These are phyloP conservation scores for Drosophila kohkoa DNA, from an alignment of 1,140 invertebrate species.

Conservation along the genomic window DNA sequence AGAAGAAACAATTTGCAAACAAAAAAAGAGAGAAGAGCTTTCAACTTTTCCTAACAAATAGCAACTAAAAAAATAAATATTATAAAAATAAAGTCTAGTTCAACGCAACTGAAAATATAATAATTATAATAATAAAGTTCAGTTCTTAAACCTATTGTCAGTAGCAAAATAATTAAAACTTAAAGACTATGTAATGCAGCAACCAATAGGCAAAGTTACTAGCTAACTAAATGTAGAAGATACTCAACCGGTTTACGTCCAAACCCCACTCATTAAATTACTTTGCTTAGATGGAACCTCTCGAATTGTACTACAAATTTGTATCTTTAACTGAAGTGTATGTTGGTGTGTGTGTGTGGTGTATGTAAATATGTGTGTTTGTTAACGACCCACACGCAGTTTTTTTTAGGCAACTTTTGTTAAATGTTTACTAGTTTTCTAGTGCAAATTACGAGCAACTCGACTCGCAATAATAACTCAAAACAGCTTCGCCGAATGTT, in stretches of 20 bases:
- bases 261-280: slow-evolving; percentile 65
- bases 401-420: slow-evolving; percentile 58
- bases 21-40: too few species aligned
- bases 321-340: slow-evolving; percentile 30
- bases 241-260: slow-evolving; percentile 68
- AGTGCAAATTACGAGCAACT: slow-evolving; percentile 42
- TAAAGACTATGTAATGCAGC: slow-evolving; percentile 25
- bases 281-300: slow-evolving; percentile 61
- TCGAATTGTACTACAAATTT: slow-evolving; percentile 56
- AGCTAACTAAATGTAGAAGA: slow-evolving; percentile 24
- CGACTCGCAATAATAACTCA: slow-evolving; percentile 47
- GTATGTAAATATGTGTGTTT: slow-evolving; percentile 41
- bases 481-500: slow-evolving; percentile 44
- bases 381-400: slow-evolving; percentile 69
- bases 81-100: background rate
- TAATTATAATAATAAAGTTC: background rate
- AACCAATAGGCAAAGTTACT: slow-evolving; percentile 60
- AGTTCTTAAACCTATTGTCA: background rate
- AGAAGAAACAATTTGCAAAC: background rate
- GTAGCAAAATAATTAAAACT: slow-evolving; percentile 7
- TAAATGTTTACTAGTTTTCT: slow-evolving; percentile 53
- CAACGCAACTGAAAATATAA: background rate
- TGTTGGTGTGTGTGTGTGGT: slow-evolving; percentile 35
- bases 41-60: background rate
- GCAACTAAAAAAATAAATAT: background rate